A percentile compares a stretch with the other conserved stretches of the same genome.
These are phyloP conservation scores for Harmothoe impar DNA, from an alignment of 2,888 invertebrate genomes.

Conservation along the genomic window DNA sequence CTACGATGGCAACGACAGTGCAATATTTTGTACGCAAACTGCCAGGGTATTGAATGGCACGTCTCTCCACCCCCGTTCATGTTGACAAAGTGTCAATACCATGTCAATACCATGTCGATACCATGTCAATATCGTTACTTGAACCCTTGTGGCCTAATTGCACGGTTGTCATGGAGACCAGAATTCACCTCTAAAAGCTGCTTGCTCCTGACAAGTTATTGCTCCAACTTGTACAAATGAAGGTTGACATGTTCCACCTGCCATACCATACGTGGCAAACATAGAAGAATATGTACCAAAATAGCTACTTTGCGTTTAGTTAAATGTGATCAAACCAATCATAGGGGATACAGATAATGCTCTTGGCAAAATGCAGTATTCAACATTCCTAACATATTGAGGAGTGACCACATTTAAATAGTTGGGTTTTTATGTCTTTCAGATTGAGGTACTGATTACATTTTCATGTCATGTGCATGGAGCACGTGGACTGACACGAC, in stretches of 20 bases:
- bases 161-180: conserved; percentile 50
- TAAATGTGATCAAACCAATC: no score
- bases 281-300: no score
- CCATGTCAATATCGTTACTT: conserved; percentile 55
- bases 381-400: no score
- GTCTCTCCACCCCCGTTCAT: not conserved
- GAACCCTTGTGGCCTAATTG: conserved; percentile 50
- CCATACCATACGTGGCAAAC: no score
- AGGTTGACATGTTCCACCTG: no score
- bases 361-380: no score
- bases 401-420: not conserved
- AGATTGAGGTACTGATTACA: not conserved
- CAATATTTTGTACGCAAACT: not conserved
- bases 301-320: no score
- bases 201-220: not conserved
- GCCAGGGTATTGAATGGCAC: not conserved
- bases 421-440: not conserved
- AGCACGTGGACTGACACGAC: not conserved
- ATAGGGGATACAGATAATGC: no score
- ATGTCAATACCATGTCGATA: conserved; percentile 30
- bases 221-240: no score
- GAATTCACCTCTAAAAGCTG: not conserved
- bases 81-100: conserved; percentile 39
- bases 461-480: not conserved
- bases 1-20: not conserved